Evolutionary conservation across 2,113 vertebrate genomes (phyloP).

Genomic region (Alethe diademata): DNA sequence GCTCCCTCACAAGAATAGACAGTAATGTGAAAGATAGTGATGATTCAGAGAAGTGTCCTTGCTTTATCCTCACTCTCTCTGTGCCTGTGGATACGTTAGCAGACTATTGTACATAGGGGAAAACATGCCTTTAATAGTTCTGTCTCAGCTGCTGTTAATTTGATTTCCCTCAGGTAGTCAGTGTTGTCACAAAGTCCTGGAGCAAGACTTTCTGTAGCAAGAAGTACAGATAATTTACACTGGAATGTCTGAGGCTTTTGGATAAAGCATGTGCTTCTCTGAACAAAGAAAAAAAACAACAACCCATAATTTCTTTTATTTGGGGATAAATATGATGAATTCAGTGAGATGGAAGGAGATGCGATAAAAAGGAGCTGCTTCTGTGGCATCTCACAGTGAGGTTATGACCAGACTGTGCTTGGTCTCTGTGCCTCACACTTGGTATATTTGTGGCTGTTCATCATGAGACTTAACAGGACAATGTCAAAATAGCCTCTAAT

Average conservation of each 20-base stretch:
- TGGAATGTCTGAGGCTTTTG: neutral
- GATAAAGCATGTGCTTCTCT: neutral
- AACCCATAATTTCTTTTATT: neutral
- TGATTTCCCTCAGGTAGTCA: constrained; percentile 59
- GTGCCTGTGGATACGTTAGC: neutral
- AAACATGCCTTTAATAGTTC: constrained; percentile 42
- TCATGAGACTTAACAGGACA: neutral
- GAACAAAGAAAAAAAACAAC: neutral
- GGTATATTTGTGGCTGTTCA: neutral
- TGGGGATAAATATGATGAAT: neutral
- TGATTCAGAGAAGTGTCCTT: constrained; percentile 33
- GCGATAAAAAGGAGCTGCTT: neutral
- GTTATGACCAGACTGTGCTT: neutral
- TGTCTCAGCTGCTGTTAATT: constrained; percentile 56
- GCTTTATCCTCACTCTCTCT: constrained; percentile 18
- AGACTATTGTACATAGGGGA: constrained; percentile 20
- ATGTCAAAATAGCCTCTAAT: neutral
- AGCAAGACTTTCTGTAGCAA: neutral
- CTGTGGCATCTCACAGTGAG: neutral
- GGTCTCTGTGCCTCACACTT: neutral
- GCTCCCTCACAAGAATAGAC: neutral
- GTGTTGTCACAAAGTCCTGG: constrained; percentile 40
- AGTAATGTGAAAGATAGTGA: constrained; percentile 2
- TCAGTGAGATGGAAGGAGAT: neutral
- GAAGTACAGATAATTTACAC: constrained; percentile 30